These are phyloP conservation scores for Alca torda DNA, from an alignment of 2,797 vertebrate genomes.

Conservation along the genomic window DNA sequence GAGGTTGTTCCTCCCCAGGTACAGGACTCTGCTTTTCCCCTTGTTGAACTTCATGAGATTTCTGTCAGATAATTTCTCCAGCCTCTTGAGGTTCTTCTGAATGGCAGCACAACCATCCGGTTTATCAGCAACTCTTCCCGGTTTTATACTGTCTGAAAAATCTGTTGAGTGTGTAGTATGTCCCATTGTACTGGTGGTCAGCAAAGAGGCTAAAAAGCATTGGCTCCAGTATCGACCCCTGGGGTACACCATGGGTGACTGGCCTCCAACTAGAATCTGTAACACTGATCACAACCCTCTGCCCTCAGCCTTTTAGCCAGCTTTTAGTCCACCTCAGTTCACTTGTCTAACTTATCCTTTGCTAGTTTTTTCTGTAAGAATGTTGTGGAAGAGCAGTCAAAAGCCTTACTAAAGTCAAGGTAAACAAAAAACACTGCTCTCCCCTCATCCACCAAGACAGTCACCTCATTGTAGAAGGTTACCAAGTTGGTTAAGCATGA, in stretches of 20 bases:
- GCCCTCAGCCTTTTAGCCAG: neutral
- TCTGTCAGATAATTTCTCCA: neutral
- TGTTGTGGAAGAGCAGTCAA: neutral
- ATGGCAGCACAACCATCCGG: neutral
- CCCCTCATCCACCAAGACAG: neutral
- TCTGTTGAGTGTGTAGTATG: neutral
- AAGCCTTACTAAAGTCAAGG: neutral
- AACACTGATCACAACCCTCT: neutral
- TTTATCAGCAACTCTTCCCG: neutral
- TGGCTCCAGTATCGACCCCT: neutral
- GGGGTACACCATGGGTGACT: neutral
- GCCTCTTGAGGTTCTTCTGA: neutral
- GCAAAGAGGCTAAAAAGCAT: neutral
- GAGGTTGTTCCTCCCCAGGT: neutral
- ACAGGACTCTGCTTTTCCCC: neutral
- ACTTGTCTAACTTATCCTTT: neutral
- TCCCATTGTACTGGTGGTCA: neutral
- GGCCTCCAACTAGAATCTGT: neutral
- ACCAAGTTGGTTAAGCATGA: neutral
- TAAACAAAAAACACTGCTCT: neutral
- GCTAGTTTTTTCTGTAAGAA: neutral
- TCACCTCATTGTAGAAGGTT: neutral
- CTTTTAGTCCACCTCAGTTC: neutral
- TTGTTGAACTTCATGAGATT: neutral
- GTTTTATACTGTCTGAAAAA: neutral